Evolutionary conservation across 2,888 invertebrate genomes (phyloP).

Genomic region (Thecocarcelia acutangulata): DNA sequence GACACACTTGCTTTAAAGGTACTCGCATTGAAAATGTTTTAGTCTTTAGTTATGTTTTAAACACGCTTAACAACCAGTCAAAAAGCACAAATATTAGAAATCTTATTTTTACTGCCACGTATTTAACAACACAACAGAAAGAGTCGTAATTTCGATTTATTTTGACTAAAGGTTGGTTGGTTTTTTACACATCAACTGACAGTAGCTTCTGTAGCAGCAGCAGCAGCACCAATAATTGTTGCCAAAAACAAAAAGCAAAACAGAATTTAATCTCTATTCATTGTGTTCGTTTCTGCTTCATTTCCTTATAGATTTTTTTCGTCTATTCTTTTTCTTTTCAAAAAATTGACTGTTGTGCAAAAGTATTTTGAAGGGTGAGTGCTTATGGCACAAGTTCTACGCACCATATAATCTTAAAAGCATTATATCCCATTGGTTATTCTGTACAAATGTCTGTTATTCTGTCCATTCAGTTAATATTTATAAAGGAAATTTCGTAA

Average conservation of each 20-base stretch:
- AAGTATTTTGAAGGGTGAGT: background rate
- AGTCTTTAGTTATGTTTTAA: too few relatives aligned
- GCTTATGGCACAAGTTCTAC: constrained; percentile 3
- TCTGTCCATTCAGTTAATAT: constrained; percentile 35
- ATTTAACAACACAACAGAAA: too few relatives aligned
- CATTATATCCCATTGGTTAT: background rate
- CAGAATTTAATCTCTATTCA: background rate
- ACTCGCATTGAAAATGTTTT: too few relatives aligned
- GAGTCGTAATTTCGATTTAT: background rate
- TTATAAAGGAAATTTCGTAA: constrained; percentile 30
- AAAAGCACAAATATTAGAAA: too few relatives aligned
- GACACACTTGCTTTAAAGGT: too few relatives aligned
- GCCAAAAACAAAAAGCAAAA: background rate
- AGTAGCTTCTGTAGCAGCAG: constrained; percentile 20
- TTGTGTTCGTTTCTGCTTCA: too few relatives aligned
- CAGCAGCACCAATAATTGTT: constrained; percentile 31
- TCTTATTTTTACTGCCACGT: too few relatives aligned
- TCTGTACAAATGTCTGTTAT: constrained; percentile 8
- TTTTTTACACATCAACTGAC: constrained; percentile 1
- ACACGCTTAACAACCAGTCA: too few relatives aligned
- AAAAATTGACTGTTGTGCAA: background rate
- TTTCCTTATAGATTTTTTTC: background rate
- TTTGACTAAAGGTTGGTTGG: too few relatives aligned
- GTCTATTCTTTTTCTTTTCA: background rate
- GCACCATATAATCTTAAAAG: too few relatives aligned